Percentiles rank a stretch among this genome's conserved stretches.
These are phyloP conservation scores for human DNA, from an alignment of 2,113 vertebrate species.

Conservation along the genomic window DNA sequence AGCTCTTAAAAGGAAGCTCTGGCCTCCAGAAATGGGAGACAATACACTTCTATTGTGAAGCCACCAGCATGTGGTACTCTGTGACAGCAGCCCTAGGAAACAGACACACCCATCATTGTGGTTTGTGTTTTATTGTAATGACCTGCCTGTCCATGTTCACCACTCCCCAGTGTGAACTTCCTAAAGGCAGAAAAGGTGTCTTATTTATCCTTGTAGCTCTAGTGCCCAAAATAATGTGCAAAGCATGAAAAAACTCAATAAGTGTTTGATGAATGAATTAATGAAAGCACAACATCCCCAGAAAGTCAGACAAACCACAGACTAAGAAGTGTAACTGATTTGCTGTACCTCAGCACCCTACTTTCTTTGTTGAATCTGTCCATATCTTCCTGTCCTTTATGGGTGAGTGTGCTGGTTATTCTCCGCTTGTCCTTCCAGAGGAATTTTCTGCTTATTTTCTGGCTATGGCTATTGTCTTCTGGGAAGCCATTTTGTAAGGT, in stretches of 20 bases:
- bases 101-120: neutral
- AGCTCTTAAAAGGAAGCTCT: neutral
- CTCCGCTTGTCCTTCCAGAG: neutral
- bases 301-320: neutral
- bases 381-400: neutral
- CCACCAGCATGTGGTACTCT: neutral
- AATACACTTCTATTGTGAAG: neutral
- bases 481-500: neutral
- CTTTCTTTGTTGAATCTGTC: conserved; percentile 28
- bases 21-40: neutral
- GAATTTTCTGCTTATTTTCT: neutral
- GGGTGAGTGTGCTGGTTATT: neutral
- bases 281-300: neutral
- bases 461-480: neutral
- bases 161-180: neutral
- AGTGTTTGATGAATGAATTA: neutral
- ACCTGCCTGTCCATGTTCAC: neutral
- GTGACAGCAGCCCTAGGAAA: neutral
- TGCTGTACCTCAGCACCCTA: neutral
- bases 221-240: neutral
- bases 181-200: neutral
- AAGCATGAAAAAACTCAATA: neutral
- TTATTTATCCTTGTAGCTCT: neutral
- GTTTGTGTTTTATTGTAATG: neutral
- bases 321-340: neutral